Evolutionary conservation across 2,888 invertebrate species (phyloP).

Genomic region (Spatulosminthurus flaviceps): DNA sequence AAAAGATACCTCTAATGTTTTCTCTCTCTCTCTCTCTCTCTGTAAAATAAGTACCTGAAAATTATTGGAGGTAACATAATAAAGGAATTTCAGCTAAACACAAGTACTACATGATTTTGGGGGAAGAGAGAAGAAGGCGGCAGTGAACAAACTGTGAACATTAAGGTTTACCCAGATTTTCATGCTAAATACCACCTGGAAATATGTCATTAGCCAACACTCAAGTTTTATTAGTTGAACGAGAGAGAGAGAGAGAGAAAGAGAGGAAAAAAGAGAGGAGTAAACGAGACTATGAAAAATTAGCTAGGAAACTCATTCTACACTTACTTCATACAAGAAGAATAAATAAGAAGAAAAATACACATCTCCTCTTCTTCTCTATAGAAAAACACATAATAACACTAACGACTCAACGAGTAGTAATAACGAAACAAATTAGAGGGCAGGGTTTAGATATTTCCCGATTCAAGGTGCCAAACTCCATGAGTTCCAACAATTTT

Average conservation of each 20-base stretch:
- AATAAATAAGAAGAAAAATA: background rate
- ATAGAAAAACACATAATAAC: background rate
- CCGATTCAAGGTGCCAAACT: constrained; percentile 1
- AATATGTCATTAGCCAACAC: constrained; percentile 18
- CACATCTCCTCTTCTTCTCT: no score
- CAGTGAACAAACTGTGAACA: constrained; percentile 22
- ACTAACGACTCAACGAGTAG: background rate
- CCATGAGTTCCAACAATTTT: constrained; percentile 1
- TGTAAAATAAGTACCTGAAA: no score
- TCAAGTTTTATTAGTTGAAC: background rate
- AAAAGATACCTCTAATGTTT: no score
- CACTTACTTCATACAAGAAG: no score
- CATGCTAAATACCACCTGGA: constrained; percentile 25
- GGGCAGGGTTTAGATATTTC: constrained; percentile 15
- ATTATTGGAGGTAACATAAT: background rate
- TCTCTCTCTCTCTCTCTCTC: no score
- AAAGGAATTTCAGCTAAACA: background rate
- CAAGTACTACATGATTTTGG: background rate
- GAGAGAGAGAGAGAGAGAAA: background rate
- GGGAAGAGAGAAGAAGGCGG: background rate
- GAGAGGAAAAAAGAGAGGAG: constrained; percentile 1
- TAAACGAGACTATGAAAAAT: constrained; percentile 32
- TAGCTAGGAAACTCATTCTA: background rate
- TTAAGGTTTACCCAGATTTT: constrained; percentile 6
- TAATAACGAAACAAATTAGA: constrained; percentile 1